phyloP scores from a whole-genome alignment of 2,888 invertebrate genomes.

The Arenicola marina region DNA sequence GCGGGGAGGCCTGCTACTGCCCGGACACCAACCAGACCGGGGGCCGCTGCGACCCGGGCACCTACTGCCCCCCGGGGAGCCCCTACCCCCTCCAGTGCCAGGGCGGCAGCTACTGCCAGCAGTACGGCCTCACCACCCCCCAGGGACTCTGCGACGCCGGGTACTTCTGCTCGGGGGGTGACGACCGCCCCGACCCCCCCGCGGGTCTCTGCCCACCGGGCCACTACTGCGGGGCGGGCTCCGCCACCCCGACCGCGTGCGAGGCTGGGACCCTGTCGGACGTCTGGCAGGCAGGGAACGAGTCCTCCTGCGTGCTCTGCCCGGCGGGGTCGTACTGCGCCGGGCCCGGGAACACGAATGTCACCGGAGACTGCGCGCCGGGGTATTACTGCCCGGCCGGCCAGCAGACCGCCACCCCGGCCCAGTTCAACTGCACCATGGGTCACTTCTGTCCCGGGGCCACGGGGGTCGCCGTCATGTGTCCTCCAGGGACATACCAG shows the following conservation, averaged over 20 bases:
- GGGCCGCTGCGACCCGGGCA: constrained; percentile 54
- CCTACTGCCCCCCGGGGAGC: constrained; percentile 51
- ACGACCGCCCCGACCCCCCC: constrained; percentile 43
- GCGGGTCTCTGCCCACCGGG: constrained; percentile 43
- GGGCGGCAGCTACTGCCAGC: constrained; percentile 49
- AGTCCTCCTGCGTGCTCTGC: constrained; percentile 46
- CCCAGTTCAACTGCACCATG: constrained; percentile 44
- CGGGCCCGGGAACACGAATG: constrained; percentile 41
- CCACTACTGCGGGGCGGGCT: constrained; percentile 47
- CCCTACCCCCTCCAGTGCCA: constrained; percentile 48
- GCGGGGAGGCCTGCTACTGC: constrained; percentile 43
- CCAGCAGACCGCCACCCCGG: constrained; percentile 74
- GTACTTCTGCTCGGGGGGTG: constrained; percentile 50
- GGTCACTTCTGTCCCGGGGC: constrained; percentile 52
- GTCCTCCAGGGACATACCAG: constrained; percentile 50
- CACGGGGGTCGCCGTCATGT: constrained; percentile 38
- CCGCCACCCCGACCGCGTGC: constrained; percentile 47
- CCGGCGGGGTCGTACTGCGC: constrained; percentile 48
- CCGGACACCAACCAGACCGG: constrained; percentile 53
- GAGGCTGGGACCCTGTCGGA: constrained; percentile 45
- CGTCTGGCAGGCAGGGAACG: constrained; percentile 43
- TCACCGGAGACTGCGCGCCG: constrained; percentile 48
- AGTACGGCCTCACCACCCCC: constrained; percentile 43
- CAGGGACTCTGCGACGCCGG: constrained; percentile 49
- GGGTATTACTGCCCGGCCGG: constrained; percentile 86